A percentile compares a stretch with the other conserved stretches of the same genome.
Conservation (phyloP, 2,888 invertebrate genomes). For the Stenodera caucasica region DNA sequence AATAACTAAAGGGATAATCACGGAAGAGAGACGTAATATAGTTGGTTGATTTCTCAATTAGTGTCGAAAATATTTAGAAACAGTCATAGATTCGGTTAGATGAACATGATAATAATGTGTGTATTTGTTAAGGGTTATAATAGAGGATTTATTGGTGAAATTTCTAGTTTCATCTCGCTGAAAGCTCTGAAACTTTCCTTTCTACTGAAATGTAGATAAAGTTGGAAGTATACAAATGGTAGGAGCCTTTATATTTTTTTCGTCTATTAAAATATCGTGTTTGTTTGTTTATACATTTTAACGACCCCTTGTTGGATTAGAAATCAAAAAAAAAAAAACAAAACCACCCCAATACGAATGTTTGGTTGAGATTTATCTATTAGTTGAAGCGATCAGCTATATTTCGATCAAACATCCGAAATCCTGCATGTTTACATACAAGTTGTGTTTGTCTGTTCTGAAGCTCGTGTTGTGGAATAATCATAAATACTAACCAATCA, state of each 20-base stretch:
- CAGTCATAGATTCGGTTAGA: not conserved
- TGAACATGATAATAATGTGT: slow-evolving; percentile 2
- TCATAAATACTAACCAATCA: not conserved
- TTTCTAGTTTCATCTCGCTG: slow-evolving; percentile 10
- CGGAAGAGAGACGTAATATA: not conserved
- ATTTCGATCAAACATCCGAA: slow-evolving; percentile 12
- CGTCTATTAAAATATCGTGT: not conserved
- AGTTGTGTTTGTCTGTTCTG: slow-evolving; percentile 6
- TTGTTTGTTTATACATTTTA: not conserved
- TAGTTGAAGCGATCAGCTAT: too few species aligned
- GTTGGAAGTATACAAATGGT: slow-evolving; percentile 8
- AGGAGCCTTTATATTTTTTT: not conserved
- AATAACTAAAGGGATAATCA: slow-evolving; percentile 2
- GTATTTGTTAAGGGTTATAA: not conserved
- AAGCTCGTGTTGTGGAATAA: too few species aligned
- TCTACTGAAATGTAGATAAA: slow-evolving; percentile 4
- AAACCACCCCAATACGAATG: not conserved
- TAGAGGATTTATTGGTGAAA: slow-evolving; percentile 6
- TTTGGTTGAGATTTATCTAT: too few species aligned
- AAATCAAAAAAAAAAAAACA: not conserved
- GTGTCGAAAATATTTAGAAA: not conserved
- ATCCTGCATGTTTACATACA: slow-evolving; percentile 13
- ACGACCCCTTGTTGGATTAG: not conserved
- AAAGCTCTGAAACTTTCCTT: slow-evolving; percentile 8
- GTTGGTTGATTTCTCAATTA: not conserved